Percentiles rank a stretch among this genome's conserved stretches.
These are phyloP conservation scores for Kradibia gibbosae DNA, from an alignment of 1,140 invertebrate genomes.

Conservation along the genomic window DNA sequence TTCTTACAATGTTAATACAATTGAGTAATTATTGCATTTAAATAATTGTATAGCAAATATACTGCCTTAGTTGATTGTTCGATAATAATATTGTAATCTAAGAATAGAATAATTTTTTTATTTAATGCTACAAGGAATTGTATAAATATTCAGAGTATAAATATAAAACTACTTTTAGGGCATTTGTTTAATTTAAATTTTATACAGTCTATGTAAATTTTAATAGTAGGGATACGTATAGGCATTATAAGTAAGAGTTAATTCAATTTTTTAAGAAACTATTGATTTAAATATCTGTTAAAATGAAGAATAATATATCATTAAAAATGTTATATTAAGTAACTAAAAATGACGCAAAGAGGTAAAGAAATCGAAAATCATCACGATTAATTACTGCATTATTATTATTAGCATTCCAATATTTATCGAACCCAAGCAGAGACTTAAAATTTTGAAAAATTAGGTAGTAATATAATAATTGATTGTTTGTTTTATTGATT, in stretches of 20 bases:
- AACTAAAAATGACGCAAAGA: not conserved
- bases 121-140: not conserved
- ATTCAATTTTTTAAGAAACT: not conserved
- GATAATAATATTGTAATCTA: slow-evolving; percentile 25
- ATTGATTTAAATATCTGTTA: not conserved
- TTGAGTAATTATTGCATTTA: not conserved
- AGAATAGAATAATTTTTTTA: not conserved
- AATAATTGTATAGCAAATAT: not conserved
- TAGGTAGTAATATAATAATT: slow-evolving; percentile 23
- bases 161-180: not conserved
- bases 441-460: slow-evolving; percentile 3
- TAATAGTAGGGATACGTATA: not conserved
- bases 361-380: too few species aligned
- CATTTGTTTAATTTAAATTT: slow-evolving; percentile 22
- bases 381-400: too few species aligned
- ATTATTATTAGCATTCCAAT: slow-evolving; percentile 35
- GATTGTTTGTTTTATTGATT: not conserved
- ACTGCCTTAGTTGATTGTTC: slow-evolving; percentile 22
- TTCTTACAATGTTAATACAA: not conserved
- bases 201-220: slow-evolving; percentile 19
- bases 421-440: not conserved
- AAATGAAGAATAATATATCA: slow-evolving; percentile 6
- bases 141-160: not conserved
- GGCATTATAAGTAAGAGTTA: not conserved
- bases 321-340: slow-evolving; percentile 15